Conservation (phyloP, 2,888 invertebrate species). For the Plusia festucae region DNA sequence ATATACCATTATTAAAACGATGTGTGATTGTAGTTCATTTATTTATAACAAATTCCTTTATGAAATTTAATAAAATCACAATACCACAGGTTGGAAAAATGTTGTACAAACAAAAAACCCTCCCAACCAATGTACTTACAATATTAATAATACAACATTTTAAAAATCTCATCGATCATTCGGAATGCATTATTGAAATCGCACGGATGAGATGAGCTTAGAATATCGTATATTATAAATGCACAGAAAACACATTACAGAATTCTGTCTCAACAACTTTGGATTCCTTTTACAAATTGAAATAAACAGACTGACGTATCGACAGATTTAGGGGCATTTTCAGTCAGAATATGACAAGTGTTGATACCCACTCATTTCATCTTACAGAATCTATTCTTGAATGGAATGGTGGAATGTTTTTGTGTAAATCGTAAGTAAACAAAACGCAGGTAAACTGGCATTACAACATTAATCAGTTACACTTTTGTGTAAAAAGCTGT, state of each 20-base stretch:
- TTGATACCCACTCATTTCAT: conserved; percentile 13
- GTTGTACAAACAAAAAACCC: no score
- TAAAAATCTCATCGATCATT: conserved; percentile 50
- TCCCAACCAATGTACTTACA: conserved; percentile 17
- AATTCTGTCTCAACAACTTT: conserved; percentile 37
- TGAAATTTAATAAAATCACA: no score
- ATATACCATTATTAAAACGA: no score
- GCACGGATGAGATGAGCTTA: conserved; percentile 24
- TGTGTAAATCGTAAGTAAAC: conserved; percentile 12
- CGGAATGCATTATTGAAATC: conserved; percentile 48
- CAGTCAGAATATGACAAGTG: conserved; percentile 24
- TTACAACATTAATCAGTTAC: conserved; percentile 32
- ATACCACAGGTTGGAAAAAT: no score
- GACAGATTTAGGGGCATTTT: conserved; percentile 28
- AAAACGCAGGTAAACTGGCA: conserved; percentile 19
- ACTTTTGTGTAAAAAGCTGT: conserved; percentile 15
- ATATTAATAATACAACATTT: conserved; percentile 36
- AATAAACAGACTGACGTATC: conserved; percentile 28
- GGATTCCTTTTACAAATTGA: conserved; percentile 25
- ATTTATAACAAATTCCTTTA: no score
- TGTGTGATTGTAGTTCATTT: no score
- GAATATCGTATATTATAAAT: conserved; percentile 39
- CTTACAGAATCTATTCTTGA: background rate
- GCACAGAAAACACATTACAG: conserved; percentile 35
- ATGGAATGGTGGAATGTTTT: conserved; percentile 8